phyloP scores from a whole-genome alignment of 2,113 vertebrate genomes.

The Myxocyprinus asiaticus region DNA sequence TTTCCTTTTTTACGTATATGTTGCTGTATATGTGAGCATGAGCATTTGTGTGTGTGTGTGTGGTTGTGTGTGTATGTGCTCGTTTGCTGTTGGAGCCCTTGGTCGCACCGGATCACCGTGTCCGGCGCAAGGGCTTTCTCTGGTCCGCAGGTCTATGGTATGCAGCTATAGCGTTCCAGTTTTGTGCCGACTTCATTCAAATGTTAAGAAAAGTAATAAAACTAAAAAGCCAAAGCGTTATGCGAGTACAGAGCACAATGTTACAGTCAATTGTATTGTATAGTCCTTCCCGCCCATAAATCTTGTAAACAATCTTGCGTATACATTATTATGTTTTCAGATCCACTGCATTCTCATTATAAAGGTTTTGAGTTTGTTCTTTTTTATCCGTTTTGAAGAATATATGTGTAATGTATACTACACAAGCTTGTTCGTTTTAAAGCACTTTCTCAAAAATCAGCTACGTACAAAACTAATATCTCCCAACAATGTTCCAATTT shows the following conservation, averaged over 20 bases:
- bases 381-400: slow-evolving; percentile 15
- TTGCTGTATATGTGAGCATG: slow-evolving; percentile 46
- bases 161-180: slow-evolving; percentile 44
- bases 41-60: slow-evolving; percentile 44
- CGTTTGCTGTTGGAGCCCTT: slow-evolving; percentile 56
- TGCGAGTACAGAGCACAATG: slow-evolving; percentile 31
- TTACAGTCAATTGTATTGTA: slow-evolving; percentile 34
- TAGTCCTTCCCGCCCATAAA: slow-evolving; percentile 7
- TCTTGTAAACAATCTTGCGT: slow-evolving; percentile 16
- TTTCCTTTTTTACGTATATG: slow-evolving; percentile 35
- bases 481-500: slow-evolving; percentile 15
- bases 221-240: slow-evolving; percentile 53
- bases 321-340: slow-evolving; percentile 6
- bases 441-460: slow-evolving; percentile 40
- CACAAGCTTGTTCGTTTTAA: slow-evolving; percentile 36
- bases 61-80: slow-evolving; percentile 49
- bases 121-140: slow-evolving; percentile 11
- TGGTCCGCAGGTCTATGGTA: slow-evolving; percentile 51
- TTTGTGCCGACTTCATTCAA: slow-evolving; percentile 44
- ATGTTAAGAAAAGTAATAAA: slow-evolving; percentile 47
- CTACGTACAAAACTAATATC: slow-evolving; percentile 29
- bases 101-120: slow-evolving; percentile 11
- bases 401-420: slow-evolving; percentile 25
- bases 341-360: slow-evolving; percentile 14
- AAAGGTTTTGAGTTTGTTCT: background rate